Evolutionary conservation across 1,140 invertebrate genomes (phyloP).

Genomic region (Anoplolepis gracilipes): DNA sequence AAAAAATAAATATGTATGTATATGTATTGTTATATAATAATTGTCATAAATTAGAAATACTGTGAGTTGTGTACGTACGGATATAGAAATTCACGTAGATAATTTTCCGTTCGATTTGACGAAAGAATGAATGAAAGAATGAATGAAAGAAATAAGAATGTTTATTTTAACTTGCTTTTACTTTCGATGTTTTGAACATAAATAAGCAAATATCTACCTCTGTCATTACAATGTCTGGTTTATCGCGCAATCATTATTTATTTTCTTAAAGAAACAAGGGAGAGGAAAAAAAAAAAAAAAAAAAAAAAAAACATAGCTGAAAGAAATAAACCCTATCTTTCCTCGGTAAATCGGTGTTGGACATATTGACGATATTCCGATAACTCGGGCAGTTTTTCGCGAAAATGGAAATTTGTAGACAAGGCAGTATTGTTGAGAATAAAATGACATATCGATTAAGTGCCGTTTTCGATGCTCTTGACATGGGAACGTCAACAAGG

Average conservation of each 20-base stretch:
- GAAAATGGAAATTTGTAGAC: background rate
- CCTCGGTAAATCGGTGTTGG: background rate
- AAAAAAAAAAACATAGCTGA: background rate
- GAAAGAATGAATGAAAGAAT: background rate
- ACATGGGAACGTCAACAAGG: slow-evolving; percentile 19
- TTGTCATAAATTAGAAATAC: background rate
- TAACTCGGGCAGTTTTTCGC: slow-evolving; percentile 4
- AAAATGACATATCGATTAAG: slow-evolving; percentile 37
- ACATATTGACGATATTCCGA: background rate
- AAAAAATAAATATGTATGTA: background rate
- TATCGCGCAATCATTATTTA: background rate
- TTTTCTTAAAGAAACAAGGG: background rate
- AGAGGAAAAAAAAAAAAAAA: too few relatives aligned
- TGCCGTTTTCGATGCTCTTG: slow-evolving; percentile 7
- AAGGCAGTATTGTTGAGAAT: background rate
- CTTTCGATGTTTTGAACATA: background rate
- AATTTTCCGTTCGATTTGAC: background rate
- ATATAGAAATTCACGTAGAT: background rate
- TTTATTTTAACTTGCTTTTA: background rate
- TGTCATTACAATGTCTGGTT: background rate
- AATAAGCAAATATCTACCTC: background rate
- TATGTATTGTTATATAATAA: background rate
- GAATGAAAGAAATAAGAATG: background rate
- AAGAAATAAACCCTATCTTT: background rate
- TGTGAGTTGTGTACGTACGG: background rate